Evolutionary conservation across 2,113 vertebrate genomes (phyloP), one percentile per base, ranked within the genome.

Genomic region (Spea multiplicata): DNA sequence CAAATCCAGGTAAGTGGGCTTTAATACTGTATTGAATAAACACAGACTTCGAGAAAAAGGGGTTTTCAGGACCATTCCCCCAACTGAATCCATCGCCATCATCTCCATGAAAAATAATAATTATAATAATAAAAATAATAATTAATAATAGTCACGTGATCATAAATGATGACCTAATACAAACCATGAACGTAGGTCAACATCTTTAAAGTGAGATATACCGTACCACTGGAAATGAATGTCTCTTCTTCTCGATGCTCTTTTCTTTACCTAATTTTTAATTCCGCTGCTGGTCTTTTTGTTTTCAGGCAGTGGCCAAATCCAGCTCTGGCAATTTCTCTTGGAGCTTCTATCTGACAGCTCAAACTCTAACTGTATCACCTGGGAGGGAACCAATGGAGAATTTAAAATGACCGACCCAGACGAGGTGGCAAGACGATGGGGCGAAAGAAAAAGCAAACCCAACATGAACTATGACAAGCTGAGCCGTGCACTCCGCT

Each of bases 381-480:
- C 95, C 73, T 96, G 95, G 95, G 95, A 96, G 65, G 95, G 95
- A 73, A 95, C 95, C 84, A 95, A 95, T 0, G 95, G 95, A 0
- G 94, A 96, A 44, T 96, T 96, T 89, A 96, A 96, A 88, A 94
- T 96, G 94, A 96, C 94, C 0, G 95, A 95, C 76, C 95, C 95
- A 0, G 95, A 96, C 0, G 95, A 96, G 87, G 95, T 96, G 71
- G 95, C 95, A 8, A 91, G 95, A 68, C 95, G 93, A 65, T 96
- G 95, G 95, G 94, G 95, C 0, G 95, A 93, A 78, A 74, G 95
- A 3, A 96, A 95, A 59, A 94, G 94, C 88, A 96, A 96, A 17
- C 95, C 95, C 83, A 95, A 96, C 85, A 95, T 96, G 95, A 96
- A 96, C 92, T 96, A 96, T 3, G 95, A 96, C 80, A 96, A 96